phyloP scores from a whole-genome alignment of 2,888 invertebrate genomes.

The Liodrosophila aerea region DNA sequence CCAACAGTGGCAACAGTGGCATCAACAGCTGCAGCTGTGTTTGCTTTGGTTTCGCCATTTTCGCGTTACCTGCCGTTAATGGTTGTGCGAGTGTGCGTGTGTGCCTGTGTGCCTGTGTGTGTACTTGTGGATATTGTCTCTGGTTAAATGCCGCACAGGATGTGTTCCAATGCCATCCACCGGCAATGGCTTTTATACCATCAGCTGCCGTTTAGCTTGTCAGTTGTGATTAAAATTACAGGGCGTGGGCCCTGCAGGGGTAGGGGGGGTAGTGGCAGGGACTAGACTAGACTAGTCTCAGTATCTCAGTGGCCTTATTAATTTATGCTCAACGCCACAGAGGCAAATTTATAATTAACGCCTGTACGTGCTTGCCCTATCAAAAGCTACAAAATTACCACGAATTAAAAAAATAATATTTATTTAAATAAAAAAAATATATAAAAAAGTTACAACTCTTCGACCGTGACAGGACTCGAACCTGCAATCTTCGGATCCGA shows the following conservation, averaged over 20 bases:
- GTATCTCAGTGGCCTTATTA: conserved; percentile 3
- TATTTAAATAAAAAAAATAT: background rate
- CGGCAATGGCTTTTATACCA: conserved; percentile 54
- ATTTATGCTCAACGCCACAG: conserved; percentile 25
- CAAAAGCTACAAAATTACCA: background rate
- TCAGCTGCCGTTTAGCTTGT: conserved; percentile 29
- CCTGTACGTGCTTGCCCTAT: conserved; percentile 1
- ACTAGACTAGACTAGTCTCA: background rate
- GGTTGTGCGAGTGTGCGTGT: background rate
- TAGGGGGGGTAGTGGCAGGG: too few relatives aligned
- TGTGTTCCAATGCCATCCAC: conserved; percentile 40
- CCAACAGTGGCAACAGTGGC: conserved; percentile 12
- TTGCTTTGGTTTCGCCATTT: conserved; percentile 33
- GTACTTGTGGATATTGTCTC: conserved; percentile 27
- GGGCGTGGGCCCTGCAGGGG: background rate
- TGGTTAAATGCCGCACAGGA: conserved; percentile 38
- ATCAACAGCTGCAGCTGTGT: conserved; percentile 17
- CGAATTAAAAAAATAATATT: conserved; percentile 1
- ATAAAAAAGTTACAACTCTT: conserved; percentile 22
- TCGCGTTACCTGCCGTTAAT: background rate
- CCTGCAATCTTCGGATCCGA: conserved; percentile 71
- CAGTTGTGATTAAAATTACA: conserved; percentile 46
- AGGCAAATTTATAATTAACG: conserved; percentile 19
- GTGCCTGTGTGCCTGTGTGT: background rate
- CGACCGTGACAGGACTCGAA: conserved; percentile 71